Conservation (phyloP, 2,888 invertebrate species). For the Drosophila prostipennis region DNA sequence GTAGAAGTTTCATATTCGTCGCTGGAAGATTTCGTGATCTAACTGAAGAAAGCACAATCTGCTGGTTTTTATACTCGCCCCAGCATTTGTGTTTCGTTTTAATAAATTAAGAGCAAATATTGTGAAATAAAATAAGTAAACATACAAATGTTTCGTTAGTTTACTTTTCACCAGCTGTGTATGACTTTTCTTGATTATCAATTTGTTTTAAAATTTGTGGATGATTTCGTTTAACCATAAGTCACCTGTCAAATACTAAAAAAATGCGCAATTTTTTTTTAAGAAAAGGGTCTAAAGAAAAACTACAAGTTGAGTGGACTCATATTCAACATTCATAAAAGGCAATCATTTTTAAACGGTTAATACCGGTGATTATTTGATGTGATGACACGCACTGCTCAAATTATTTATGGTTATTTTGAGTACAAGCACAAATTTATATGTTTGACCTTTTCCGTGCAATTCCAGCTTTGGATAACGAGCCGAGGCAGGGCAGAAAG, state of each 20-base stretch:
- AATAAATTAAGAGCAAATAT: conserved; percentile 8
- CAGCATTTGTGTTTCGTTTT: background rate
- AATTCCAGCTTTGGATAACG: conserved; percentile 54
- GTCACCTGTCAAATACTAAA: background rate
- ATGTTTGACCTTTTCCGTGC: conserved; percentile 38
- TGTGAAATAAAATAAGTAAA: conserved; percentile 1
- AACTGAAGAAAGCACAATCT: background rate
- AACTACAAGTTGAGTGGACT: no score
- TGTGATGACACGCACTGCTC: conserved; percentile 21
- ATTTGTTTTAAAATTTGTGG: background rate
- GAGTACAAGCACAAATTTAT: conserved; percentile 8
- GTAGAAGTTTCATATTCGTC: conserved; percentile 30
- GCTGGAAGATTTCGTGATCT: conserved; percentile 3
- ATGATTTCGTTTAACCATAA: background rate
- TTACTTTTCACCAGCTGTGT: conserved; percentile 20
- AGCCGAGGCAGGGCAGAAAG: conserved; percentile 8
- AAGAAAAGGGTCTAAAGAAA: no score
- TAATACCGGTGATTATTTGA: conserved; percentile 7
- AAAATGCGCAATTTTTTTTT: no score
- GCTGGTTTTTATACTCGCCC: conserved; percentile 19
- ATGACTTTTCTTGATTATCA: conserved; percentile 4
- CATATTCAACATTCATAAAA: conserved; percentile 1
- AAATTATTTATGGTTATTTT: conserved; percentile 31
- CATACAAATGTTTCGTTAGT: conserved; percentile 3
- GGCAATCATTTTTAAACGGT: background rate